A percentile compares a stretch with the other conserved stretches of the same genome.
phyloP scores from a whole-genome alignment of 1,140 invertebrate species.

The Neodiprion lecontei region DNA sequence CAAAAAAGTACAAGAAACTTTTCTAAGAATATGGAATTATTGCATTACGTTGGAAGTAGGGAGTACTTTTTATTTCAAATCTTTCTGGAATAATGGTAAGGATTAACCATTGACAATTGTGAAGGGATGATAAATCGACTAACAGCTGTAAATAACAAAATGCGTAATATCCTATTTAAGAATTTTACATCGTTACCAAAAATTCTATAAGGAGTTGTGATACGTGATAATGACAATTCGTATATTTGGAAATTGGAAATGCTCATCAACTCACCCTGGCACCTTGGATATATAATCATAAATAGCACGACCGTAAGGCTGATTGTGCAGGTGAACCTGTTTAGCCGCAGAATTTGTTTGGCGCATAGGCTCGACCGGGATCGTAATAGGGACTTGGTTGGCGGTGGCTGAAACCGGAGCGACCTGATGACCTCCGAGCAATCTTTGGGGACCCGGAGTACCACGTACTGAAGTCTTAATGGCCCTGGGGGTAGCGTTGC shows the following conservation, averaged over 20 bases:
- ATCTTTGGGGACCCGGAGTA: conserved; percentile 47
- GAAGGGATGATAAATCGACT: too few relatives aligned
- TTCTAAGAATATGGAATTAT: too few relatives aligned
- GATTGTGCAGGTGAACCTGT: conserved; percentile 56
- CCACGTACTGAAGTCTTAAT: conserved; percentile 49
- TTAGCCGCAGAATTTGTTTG: conserved; percentile 52
- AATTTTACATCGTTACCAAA: conserved; percentile 25
- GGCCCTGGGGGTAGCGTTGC: conserved; percentile 68
- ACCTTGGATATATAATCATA: conserved; percentile 88
- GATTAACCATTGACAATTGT: too few relatives aligned
- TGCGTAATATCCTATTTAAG: conserved; percentile 18
- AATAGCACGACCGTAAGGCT: conserved; percentile 84
- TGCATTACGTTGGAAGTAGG: too few relatives aligned
- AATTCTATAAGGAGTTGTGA: background rate
- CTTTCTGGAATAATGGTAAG: too few relatives aligned
- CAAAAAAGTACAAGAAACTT: too few relatives aligned
- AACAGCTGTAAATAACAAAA: conserved; percentile 18
- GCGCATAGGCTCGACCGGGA: conserved; percentile 39
- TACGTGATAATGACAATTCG: conserved; percentile 17
- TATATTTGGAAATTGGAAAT: conserved; percentile 20
- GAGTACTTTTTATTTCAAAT: too few relatives aligned
- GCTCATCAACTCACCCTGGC: conserved; percentile 70
- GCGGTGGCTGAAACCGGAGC: conserved; percentile 38
- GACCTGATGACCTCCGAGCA: conserved; percentile 49
- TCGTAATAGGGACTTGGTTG: conserved; percentile 37